Percentiles rank a stretch among this genome's conserved stretches.
Evolutionary conservation across 2,113 vertebrate species (phyloP).

Genomic region (Aspidoscelis tigris): DNA sequence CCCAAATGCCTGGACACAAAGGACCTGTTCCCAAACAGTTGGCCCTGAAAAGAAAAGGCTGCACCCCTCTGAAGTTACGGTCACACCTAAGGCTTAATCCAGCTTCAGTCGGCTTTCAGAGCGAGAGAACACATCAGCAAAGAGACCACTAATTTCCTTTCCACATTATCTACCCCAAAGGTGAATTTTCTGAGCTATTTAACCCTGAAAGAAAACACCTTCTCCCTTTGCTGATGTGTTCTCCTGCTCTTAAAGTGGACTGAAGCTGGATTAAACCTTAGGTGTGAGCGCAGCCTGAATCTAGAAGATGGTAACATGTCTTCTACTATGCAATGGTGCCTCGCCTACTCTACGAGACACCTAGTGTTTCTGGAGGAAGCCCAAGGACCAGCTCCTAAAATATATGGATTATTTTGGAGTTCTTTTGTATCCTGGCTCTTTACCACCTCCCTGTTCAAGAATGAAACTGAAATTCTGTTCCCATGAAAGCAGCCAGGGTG

Average conservation of each 20-base stretch:
- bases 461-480: constrained; percentile 24
- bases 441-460: neutral
- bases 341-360: neutral
- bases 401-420: neutral
- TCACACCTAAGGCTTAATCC: no score
- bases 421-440: rapidly evolving
- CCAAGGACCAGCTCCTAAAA: neutral
- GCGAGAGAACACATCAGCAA: no score
- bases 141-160: no score
- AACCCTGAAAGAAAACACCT: no score
- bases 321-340: neutral
- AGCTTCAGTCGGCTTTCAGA: no score
- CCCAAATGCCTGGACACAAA: no score
- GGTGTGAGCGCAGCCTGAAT: no score
- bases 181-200: no score
- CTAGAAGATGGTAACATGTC: neutral
- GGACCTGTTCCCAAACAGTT: no score
- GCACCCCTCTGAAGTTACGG: neutral
- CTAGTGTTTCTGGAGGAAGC: neutral
- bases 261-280: no score
- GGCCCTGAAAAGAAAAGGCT: neutral
- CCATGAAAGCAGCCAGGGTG: constrained; percentile 33
- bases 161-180: no score
- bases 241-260: neutral
- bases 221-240: neutral